phyloP scores from a whole-genome alignment of 2,797 vertebrate species.

The Sylvia borin region DNA sequence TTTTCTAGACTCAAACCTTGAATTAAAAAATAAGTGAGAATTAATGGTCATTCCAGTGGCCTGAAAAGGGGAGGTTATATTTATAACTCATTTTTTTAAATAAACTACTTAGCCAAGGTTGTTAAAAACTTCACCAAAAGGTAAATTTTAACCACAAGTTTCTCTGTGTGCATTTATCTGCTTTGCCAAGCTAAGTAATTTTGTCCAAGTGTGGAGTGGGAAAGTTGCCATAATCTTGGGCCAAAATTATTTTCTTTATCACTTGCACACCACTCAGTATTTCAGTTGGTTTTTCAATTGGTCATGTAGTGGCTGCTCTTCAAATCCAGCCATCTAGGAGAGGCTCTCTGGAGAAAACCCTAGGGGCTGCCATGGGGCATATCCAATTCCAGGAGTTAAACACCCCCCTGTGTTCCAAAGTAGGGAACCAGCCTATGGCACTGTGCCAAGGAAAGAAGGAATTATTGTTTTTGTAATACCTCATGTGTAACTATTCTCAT shows the following conservation, averaged over 20 bases:
- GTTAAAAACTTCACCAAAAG: constrained; percentile 25
- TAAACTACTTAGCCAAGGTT: background rate
- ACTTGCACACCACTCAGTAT: constrained; percentile 28
- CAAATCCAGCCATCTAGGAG: constrained; percentile 1
- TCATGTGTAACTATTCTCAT: background rate
- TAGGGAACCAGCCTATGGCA: background rate
- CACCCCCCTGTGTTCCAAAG: rapidly evolving
- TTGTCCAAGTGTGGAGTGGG: background rate
- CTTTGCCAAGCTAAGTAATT: constrained; percentile 29
- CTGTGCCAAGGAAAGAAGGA: background rate
- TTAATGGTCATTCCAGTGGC: background rate
- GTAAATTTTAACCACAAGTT: constrained; percentile 14
- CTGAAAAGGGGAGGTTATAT: background rate
- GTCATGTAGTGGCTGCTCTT: constrained; percentile 13
- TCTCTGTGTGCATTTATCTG: background rate
- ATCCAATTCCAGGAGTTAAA: background rate
- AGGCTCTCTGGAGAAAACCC: background rate
- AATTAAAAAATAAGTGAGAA: background rate
- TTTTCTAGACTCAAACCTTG: background rate
- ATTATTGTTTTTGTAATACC: background rate
- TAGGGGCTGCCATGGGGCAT: background rate
- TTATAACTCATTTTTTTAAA: background rate
- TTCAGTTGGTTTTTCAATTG: constrained; percentile 39
- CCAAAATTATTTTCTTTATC: background rate
- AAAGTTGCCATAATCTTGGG: constrained; percentile 20